A percentile compares a stretch with the other conserved stretches of the same genome.
Evolutionary conservation across 2,797 vertebrate species (phyloP).

Genomic region (Nyctalus aviator): DNA sequence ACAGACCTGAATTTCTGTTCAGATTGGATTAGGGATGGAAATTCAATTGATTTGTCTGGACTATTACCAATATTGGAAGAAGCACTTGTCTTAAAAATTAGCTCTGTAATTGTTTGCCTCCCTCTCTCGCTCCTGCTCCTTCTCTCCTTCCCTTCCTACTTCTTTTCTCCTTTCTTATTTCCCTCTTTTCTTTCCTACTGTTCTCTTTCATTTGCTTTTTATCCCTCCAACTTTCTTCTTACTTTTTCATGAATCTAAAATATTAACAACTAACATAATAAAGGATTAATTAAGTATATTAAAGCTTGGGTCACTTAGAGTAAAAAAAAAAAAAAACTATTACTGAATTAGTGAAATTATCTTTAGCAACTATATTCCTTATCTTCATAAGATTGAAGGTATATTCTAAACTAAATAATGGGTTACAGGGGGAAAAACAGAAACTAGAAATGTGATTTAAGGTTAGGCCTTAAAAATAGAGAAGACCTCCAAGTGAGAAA

Average conservation of each 20-base stretch:
- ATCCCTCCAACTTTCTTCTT: neutral
- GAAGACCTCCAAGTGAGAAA: slow-evolving; percentile 1
- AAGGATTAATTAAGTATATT: neutral
- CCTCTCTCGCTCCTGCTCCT: too few species aligned
- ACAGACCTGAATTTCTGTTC: neutral
- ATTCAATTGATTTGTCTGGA: neutral
- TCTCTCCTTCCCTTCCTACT: neutral
- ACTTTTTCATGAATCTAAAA: neutral
- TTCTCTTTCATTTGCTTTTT: neutral
- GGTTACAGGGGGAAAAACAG: neutral
- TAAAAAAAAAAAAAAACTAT: neutral
- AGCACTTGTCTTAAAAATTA: neutral
- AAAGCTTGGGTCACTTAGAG: neutral
- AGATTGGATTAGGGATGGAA: neutral
- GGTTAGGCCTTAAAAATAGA: neutral
- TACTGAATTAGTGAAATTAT: neutral
- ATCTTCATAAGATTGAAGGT: neutral
- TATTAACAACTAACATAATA: neutral
- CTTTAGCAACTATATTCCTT: neutral
- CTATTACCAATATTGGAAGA: neutral
- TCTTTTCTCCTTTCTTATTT: neutral
- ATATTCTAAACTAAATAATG: neutral
- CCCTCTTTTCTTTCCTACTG: neutral
- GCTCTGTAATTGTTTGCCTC: neutral
- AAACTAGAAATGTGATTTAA: neutral